Percentiles rank a stretch among this genome's conserved stretches.
phyloP scores from a whole-genome alignment of 1,140 invertebrate genomes.

The Caenorhabditis inopinata region DNA sequence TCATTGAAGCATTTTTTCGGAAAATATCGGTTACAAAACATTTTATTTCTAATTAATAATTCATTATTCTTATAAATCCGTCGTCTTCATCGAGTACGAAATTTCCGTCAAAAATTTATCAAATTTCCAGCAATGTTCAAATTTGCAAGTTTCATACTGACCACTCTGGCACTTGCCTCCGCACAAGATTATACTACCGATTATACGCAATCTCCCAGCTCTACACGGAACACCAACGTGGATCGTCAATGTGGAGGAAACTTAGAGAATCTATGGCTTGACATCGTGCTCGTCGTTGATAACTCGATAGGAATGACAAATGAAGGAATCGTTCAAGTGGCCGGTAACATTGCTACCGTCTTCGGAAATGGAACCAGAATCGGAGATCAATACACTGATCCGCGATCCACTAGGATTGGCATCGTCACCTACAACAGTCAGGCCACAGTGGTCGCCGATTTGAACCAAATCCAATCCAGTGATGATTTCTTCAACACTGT shows the following conservation, averaged over 20 bases:
- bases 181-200: too few relatives aligned
- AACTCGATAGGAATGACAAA: not conserved
- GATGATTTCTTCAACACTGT: not conserved
- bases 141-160: not conserved
- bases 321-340: not conserved
- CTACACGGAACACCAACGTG: not conserved
- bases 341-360: not conserved
- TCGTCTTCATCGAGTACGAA: too few relatives aligned
- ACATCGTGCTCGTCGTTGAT: not conserved
- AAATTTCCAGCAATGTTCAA: slow-evolving; percentile 1
- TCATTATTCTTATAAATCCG: not conserved
- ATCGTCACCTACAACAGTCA: not conserved
- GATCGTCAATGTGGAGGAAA: not conserved
- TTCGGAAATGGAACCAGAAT: not conserved
- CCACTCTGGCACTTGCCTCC: not conserved
- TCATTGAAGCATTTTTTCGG: too few relatives aligned
- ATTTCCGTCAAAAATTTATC: not conserved
- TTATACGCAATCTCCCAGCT: too few relatives aligned
- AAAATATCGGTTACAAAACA: too few relatives aligned
- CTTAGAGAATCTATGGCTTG: not conserved
- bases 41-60: not conserved
- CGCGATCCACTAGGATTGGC: not conserved
- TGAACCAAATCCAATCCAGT: not conserved
- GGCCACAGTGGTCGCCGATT: not conserved
- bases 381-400: not conserved